phyloP scores from a whole-genome alignment of 2,888 invertebrate genomes.

The Cheilosia soror region DNA sequence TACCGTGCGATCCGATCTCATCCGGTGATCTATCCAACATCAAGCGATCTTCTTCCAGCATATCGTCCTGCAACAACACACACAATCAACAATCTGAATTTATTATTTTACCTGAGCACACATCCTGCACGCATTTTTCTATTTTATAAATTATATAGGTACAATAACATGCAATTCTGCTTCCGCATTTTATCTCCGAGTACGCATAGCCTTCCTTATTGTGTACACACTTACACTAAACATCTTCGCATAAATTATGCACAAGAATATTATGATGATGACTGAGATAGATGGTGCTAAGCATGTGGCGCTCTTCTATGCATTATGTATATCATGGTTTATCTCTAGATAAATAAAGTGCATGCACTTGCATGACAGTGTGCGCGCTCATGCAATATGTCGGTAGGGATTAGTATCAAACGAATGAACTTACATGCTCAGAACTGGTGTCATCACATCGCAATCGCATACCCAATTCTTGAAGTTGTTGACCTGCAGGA shows the following conservation, averaged over 20 bases:
- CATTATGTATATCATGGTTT: constrained; percentile 46
- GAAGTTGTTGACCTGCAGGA: constrained; percentile 89
- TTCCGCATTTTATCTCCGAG: constrained; percentile 57
- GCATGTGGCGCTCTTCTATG: constrained; percentile 45
- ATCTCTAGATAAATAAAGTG: constrained; percentile 20
- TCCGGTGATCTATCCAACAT: constrained; percentile 91
- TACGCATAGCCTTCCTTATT: neutral
- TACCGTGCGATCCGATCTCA: constrained; percentile 82
- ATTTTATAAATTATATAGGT: constrained; percentile 18
- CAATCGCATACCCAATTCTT: constrained; percentile 85
- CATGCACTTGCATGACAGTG: constrained; percentile 60
- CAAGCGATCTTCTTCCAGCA: constrained; percentile 89
- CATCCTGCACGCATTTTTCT: constrained; percentile 16
- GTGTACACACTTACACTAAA: neutral
- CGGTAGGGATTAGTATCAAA: constrained; percentile 59
- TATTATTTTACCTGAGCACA: constrained; percentile 18
- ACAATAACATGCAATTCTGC: constrained; percentile 56
- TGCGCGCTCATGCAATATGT: constrained; percentile 69
- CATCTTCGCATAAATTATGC: constrained; percentile 54
- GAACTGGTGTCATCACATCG: constrained; percentile 86
- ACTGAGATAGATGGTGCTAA: constrained; percentile 67
- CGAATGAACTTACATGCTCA: constrained; percentile 83
- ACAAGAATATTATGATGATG: constrained; percentile 32
- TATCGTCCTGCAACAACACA: constrained; percentile 85
- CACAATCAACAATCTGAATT: constrained; percentile 38